Conservation (phyloP, 2,113 vertebrate species). For the Salvelinus namaycush region DNA sequence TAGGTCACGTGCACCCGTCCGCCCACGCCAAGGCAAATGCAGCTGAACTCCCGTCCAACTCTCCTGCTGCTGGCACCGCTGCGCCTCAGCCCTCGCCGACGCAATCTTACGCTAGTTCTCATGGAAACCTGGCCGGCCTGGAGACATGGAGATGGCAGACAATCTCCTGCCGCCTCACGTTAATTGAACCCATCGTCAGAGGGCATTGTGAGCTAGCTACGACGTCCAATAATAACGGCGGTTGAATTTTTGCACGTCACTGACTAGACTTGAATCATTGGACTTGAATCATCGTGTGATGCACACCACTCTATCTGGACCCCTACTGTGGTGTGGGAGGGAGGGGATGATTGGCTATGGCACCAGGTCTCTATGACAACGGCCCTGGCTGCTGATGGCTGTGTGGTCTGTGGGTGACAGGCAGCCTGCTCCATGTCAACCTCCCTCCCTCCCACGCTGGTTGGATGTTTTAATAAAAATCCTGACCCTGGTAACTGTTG, state of each 20-base stretch:
- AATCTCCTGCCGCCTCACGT: too few relatives aligned
- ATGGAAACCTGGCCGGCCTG: conserved; percentile 7
- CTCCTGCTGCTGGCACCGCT: neutral
- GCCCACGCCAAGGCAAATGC: conserved; percentile 20
- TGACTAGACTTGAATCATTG: neutral
- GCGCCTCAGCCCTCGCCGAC: neutral
- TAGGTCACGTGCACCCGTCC: conserved; percentile 29
- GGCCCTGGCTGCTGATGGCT: neutral
- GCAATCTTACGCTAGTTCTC: neutral
- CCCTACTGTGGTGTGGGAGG: neutral
- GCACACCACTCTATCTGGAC: neutral
- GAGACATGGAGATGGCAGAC: neutral
- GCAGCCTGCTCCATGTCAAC: neutral
- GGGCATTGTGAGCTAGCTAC: neutral
- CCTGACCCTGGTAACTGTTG: conserved; percentile 28
- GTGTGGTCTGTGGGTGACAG: neutral
- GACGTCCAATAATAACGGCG: neutral
- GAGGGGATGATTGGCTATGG: neutral
- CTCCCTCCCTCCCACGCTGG: neutral
- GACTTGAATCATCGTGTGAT: neutral
- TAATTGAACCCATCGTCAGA: too few relatives aligned
- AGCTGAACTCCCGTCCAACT: neutral
- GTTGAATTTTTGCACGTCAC: neutral
- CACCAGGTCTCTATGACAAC: neutral
- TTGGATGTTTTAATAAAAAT: neutral